Conservation (phyloP, 2,113 vertebrate genomes). For the Oncorhynchus tshawytscha region DNA sequence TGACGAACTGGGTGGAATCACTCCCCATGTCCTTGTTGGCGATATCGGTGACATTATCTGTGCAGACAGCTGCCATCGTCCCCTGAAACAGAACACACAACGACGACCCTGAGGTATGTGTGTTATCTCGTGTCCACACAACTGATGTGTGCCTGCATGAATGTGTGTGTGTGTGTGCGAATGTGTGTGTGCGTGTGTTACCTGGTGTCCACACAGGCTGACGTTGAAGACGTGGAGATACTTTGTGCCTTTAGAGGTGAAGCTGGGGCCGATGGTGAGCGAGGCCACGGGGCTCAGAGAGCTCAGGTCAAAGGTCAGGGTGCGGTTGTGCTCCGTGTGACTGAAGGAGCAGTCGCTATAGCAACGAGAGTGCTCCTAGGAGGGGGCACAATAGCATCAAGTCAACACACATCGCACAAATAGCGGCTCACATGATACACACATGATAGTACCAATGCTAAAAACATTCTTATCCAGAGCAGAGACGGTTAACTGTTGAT, state of each 20-base stretch:
- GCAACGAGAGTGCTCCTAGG: constrained; percentile 89
- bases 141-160: constrained; percentile 90
- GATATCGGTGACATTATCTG: constrained; percentile 91
- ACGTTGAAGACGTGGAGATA: constrained; percentile 97
- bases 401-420: constrained; percentile 22
- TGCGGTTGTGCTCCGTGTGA: constrained; percentile 80
- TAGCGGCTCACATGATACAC: constrained; percentile 3
- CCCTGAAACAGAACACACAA: constrained; percentile 38
- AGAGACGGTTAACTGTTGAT: background rate
- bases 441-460: background rate
- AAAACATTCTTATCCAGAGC: background rate
- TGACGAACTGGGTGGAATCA: constrained; percentile 79
- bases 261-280: constrained; percentile 89
- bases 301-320: constrained; percentile 86
- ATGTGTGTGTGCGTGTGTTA: constrained; percentile 39
- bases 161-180: constrained; percentile 56
- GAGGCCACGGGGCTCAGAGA: constrained; percentile 80
- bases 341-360: constrained; percentile 88
- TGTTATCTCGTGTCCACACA: constrained; percentile 79
- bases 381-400: background rate
- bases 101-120: background rate
- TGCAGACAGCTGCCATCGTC: constrained; percentile 73
- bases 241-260: constrained; percentile 94
- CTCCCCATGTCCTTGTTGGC: constrained; percentile 82
- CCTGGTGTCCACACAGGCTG: constrained; percentile 92